These are phyloP conservation scores for Coracias cyanogaster DNA, from an alignment of 2,797 vertebrate species.

Conservation along the genomic window DNA sequence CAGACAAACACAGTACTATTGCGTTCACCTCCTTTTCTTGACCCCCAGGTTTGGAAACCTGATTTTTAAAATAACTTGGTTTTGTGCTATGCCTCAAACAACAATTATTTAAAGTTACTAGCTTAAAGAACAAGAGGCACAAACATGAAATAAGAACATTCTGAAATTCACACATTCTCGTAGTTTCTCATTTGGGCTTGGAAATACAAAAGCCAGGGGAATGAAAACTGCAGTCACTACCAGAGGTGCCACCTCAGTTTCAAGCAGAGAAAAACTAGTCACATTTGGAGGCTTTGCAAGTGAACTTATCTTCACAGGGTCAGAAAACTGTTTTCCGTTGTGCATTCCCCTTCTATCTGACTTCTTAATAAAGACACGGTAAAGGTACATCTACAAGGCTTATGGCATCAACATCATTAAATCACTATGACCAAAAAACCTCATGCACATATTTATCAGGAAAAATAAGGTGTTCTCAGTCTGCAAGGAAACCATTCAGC, in stretches of 20 bases:
- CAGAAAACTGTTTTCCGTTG: neutral
- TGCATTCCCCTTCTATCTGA: neutral
- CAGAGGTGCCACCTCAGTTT: neutral
- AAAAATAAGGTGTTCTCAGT: neutral
- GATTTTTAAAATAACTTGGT: neutral
- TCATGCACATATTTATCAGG: neutral
- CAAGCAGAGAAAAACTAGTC: neutral
- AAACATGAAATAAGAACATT: neutral
- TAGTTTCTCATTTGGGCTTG: neutral
- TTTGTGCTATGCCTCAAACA: neutral
- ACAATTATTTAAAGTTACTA: neutral
- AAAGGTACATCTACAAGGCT: neutral
- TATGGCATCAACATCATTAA: neutral
- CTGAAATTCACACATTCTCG: neutral
- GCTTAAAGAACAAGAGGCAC: neutral
- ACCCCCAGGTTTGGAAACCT: neutral
- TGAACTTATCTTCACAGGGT: neutral
- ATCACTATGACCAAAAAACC: neutral
- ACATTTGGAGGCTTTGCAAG: neutral
- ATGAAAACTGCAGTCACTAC: neutral
- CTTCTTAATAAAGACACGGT: neutral
- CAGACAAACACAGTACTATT: neutral
- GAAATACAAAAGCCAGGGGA: neutral
- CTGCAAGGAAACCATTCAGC: neutral
- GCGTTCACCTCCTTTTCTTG: neutral